Conservation (phyloP, 2,888 invertebrate species). For the Troides aeacus region DNA sequence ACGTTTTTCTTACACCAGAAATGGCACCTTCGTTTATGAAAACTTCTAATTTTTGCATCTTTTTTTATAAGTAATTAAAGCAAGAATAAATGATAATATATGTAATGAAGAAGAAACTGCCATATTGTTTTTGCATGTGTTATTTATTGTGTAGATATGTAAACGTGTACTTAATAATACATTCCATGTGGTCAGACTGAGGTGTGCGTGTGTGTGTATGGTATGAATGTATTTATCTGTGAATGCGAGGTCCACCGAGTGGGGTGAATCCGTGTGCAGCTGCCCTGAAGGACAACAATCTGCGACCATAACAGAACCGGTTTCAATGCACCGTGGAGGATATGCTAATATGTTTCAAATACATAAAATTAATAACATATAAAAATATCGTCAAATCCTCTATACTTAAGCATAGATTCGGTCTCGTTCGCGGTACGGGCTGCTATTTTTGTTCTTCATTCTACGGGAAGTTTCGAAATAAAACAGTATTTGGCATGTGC, state of each 20-base stretch:
- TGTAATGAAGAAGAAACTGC: slow-evolving; percentile 6
- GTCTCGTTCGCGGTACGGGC: not conserved
- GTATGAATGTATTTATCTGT: no score
- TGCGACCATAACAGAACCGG: not conserved
- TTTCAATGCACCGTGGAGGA: not conserved
- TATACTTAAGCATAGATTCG: not conserved
- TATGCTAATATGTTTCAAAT: not conserved
- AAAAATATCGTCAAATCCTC: not conserved
- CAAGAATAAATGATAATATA: slow-evolving; percentile 9
- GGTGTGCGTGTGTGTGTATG: not conserved
- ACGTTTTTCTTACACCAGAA: not conserved
- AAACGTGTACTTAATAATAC: slow-evolving; percentile 24
- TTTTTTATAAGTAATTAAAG: not conserved
- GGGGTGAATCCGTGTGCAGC: no score
- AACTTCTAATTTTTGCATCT: not conserved
- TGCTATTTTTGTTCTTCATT: not conserved
- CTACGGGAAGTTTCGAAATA: not conserved
- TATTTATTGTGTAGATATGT: slow-evolving; percentile 20
- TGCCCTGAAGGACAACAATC: not conserved
- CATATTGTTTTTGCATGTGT: slow-evolving; percentile 15
- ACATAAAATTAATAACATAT: not conserved
- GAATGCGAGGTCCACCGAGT: no score
- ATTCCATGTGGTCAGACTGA: slow-evolving; percentile 24
- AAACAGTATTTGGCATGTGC: slow-evolving; percentile 28
- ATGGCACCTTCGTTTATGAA: not conserved